A percentile compares a stretch with the other conserved stretches of the same genome.
Evolutionary conservation across 2,113 vertebrate genomes (phyloP).

Genomic region (Muntiacus muntjak): DNA sequence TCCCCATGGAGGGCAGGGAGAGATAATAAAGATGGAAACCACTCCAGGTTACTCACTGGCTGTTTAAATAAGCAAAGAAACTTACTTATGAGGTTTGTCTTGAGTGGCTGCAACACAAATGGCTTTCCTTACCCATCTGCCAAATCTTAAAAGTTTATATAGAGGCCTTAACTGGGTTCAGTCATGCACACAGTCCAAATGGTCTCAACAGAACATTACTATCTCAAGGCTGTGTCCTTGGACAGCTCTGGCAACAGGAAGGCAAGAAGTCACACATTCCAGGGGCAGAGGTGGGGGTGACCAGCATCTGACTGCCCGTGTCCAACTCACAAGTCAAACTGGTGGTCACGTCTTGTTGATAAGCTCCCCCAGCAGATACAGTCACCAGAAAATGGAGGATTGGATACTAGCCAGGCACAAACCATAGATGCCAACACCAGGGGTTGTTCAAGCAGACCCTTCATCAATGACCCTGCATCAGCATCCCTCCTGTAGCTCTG

Average conservation of each 20-base stretch:
- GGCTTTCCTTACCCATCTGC: neutral
- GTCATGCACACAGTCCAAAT: neutral
- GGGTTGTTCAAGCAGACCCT: neutral
- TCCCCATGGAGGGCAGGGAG: neutral
- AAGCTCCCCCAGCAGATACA: neutral
- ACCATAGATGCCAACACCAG: neutral
- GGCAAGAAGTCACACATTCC: neutral
- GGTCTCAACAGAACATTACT: neutral
- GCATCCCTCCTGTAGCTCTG: neutral
- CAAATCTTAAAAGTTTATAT: neutral
- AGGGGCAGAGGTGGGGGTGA: too few species aligned
- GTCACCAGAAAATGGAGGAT: neutral
- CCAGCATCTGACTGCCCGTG: fast-evolving
- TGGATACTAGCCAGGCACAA: neutral
- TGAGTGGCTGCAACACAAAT: neutral
- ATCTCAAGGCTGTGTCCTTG: neutral
- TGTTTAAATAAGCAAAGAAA: neutral
- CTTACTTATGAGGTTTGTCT: neutral
- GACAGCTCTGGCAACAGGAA: neutral
- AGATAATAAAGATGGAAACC: neutral
- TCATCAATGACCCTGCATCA: neutral
- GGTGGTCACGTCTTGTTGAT: neutral
- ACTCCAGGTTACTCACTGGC: neutral
- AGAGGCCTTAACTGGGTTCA: neutral
- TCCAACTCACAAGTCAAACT: neutral